These are phyloP conservation scores for Lomographa bimaculata DNA, from an alignment of 2,888 invertebrate species.

Conservation along the genomic window DNA sequence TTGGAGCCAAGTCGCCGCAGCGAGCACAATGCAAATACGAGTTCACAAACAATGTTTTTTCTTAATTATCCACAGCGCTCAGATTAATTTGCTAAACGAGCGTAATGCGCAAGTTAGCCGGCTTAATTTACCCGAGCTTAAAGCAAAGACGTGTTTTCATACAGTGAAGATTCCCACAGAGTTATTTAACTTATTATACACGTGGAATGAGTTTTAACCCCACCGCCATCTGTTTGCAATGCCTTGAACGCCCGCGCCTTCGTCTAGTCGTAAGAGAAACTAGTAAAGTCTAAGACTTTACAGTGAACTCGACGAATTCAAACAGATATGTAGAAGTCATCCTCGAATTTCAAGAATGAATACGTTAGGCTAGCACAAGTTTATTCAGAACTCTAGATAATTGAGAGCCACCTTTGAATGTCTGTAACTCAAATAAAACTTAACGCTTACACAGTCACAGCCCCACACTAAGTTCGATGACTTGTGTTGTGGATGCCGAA, in stretches of 20 bases:
- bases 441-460: too few species aligned
- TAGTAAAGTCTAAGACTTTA: conserved; percentile 47
- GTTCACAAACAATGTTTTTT: conserved; percentile 58
- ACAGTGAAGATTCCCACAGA: conserved; percentile 61
- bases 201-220: conserved; percentile 72
- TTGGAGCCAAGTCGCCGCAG: conserved; percentile 20
- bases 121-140: conserved; percentile 69
- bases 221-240: conserved; percentile 66
- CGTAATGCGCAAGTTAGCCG: conserved; percentile 63
- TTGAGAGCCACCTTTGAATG: too few species aligned
- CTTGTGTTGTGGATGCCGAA: too few species aligned
- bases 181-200: conserved; percentile 77
- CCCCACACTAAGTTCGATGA: too few species aligned
- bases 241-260: conserved; percentile 45
- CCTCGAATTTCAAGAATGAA: conserved; percentile 28
- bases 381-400: conserved; percentile 3
- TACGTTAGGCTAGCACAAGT: conserved; percentile 9
- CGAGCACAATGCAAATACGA: conserved; percentile 42
- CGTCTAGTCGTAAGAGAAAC: conserved; percentile 33
- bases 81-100: conserved; percentile 70
- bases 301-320: conserved; percentile 63
- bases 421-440: too few species aligned
- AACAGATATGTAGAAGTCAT: conserved; percentile 46
- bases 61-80: conserved; percentile 61
- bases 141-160: conserved; percentile 77